These are phyloP conservation scores for Thalassophryne amazonica DNA, from an alignment of 2,797 vertebrate species.

Conservation along the genomic window DNA sequence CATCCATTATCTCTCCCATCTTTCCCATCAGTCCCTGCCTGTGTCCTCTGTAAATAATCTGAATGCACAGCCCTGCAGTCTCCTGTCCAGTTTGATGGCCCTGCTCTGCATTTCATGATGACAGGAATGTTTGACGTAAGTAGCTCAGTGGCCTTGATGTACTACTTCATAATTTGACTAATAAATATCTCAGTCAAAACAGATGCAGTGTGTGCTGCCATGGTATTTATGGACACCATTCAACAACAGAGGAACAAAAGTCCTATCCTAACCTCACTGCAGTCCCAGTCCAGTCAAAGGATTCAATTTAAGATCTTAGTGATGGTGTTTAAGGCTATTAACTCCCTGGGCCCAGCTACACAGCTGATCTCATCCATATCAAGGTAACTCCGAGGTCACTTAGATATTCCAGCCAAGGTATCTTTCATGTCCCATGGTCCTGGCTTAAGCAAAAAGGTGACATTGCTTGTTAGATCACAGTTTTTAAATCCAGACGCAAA, in stretches of 20 bases:
- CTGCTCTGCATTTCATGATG: slow-evolving; percentile 1
- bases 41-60: slow-evolving; percentile 9
- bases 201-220: slow-evolving; percentile 52
- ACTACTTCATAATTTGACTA: slow-evolving; percentile 25
- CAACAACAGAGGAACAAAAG: slow-evolving; percentile 16
- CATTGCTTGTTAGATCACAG: no score
- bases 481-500: no score
- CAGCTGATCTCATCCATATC: no score
- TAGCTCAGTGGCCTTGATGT: slow-evolving; percentile 41
- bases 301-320: no score
- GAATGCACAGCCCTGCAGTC: slow-evolving; percentile 15
- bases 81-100: slow-evolving; percentile 10
- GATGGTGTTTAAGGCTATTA: no score
- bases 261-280: no score
- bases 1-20: slow-evolving; percentile 16
- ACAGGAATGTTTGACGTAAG: slow-evolving; percentile 37
- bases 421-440: no score
- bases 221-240: slow-evolving; percentile 49
- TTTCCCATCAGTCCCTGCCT: slow-evolving; percentile 2
- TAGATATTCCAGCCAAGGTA: no score
- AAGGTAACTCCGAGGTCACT: no score
- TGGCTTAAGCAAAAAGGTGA: no score
- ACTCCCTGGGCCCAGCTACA: no score
- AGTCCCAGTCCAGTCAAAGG: no score
- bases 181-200: slow-evolving; percentile 33